Base-by-base conservation (phyloP, 2,888 invertebrate genomes). In the Sipha maydis region DNA sequence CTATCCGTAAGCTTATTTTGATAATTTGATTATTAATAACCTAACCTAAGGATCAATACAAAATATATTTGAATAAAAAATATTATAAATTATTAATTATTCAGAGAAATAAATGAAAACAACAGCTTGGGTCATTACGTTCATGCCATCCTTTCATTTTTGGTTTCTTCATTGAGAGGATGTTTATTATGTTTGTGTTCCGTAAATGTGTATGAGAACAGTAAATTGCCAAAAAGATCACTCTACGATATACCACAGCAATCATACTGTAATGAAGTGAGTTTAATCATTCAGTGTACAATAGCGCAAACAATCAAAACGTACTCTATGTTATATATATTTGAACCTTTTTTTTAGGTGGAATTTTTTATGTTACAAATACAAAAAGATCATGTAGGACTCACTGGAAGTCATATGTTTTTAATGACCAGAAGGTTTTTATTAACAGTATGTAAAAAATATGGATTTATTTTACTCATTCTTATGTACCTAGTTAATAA, bases 331-430 rank as follows among this genome's bases (percentile, higher is more conserved):
- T 56, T 61, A 76, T 61, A 25, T 69, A 69, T 25, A 69, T 8
- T n/a, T 4, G 0, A 67, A 67, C 21, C 25, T 56, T 56, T 61
- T 77, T 76, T 82, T 34, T 77, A 90, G 90, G 89, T 89, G 21
- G 89, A 90, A 41, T 83, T 89, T 83, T 89, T 90, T 69, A 89
- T 89, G 38, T 54, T 89, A 19, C 90, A 90, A 89, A 82, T 90
- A 34, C 83, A 89, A 82, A 89, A 84, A 71, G 89, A 83, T 69
- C 80, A 90, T 31, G 38, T 85, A 3, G 85, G 88, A 31, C 80
- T 90, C 8, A 89, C 89, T 9, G 90, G 89, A 25, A 89, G 90
- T 71, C 89, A 90, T 54, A 88, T 90, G 89, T 90, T 90, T 85
- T 89, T 89, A 34, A 90, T 90, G 90, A 89, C 89, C 61, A 89